Conservation (phyloP, 2,797 vertebrate genomes). For the Gymnoscopelus microlampas region DNA sequence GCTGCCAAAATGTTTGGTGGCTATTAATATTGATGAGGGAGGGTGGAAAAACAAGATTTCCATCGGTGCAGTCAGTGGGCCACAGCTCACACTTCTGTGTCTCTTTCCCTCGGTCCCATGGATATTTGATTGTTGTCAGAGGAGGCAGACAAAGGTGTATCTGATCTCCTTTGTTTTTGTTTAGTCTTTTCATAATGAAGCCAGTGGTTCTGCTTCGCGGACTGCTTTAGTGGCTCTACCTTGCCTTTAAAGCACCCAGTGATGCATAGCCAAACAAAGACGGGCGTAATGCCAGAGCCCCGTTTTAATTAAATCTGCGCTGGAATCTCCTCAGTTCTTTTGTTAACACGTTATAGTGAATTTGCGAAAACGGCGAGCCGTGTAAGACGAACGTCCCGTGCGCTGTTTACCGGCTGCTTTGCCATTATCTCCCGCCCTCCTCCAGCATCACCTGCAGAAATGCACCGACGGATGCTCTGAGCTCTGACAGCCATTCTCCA, state of each 20-base stretch:
- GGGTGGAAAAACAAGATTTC: not conserved
- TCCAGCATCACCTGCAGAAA: conserved; percentile 52
- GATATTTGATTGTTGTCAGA: conserved; percentile 28
- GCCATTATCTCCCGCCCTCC: conserved; percentile 9
- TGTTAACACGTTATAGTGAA: conserved; percentile 45
- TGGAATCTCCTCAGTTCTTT: conserved; percentile 53
- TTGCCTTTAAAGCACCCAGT: conserved; percentile 50
- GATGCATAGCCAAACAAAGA: conserved; percentile 60
- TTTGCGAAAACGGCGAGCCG: conserved; percentile 28
- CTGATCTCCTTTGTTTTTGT: conserved; percentile 48
- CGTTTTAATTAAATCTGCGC: conserved; percentile 64
- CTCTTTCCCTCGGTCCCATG: not conserved
- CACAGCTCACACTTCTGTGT: too few species aligned
- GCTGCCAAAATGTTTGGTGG: not conserved
- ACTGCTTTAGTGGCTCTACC: conserved; percentile 33
- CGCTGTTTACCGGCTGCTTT: conserved; percentile 38
- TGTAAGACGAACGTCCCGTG: conserved; percentile 47
- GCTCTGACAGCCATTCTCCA: conserved; percentile 42
- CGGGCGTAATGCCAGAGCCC: conserved; percentile 44
- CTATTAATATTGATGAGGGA: conserved; percentile 30
- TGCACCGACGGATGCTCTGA: conserved; percentile 50
- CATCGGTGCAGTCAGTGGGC: not conserved
- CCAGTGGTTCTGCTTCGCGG: conserved; percentile 52
- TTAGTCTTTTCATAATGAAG: conserved; percentile 58
- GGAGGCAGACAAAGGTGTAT: conserved; percentile 24